Percentiles rank a stretch among this genome's conserved stretches.
These are phyloP conservation scores for Gibbula magus DNA, from an alignment of 2,888 invertebrate genomes.

Conservation along the genomic window DNA sequence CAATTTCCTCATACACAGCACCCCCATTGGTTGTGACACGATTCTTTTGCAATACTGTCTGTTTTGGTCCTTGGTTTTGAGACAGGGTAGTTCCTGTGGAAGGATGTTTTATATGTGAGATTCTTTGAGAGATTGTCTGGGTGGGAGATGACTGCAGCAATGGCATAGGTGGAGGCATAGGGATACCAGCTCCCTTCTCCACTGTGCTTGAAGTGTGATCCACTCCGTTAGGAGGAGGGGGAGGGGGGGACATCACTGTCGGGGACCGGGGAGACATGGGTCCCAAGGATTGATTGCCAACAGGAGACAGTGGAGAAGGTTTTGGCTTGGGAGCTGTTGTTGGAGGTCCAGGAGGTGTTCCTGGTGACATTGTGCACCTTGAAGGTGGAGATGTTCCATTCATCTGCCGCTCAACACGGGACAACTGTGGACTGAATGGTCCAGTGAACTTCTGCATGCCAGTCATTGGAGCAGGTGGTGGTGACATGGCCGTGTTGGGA, in stretches of 20 bases:
- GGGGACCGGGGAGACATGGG: constrained; percentile 9
- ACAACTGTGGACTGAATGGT: constrained; percentile 21
- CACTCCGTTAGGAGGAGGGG: background rate
- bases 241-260: background rate
- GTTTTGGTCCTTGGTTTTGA: constrained; percentile 45
- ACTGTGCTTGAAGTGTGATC: background rate
- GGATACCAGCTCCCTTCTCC: constrained; percentile 26
- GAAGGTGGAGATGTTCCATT: background rate
- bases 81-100: constrained; percentile 36
- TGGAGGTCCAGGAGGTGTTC: constrained; percentile 22
- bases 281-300: constrained; percentile 3
- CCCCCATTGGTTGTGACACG: constrained; percentile 27
- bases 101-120: constrained; percentile 39
- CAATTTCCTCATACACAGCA: constrained; percentile 27
- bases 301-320: constrained; percentile 34
- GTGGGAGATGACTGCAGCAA: constrained; percentile 32
- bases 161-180: constrained; percentile 47
- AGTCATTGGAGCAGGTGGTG: constrained; percentile 44
- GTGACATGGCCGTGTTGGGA: constrained; percentile 40
- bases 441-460: constrained; percentile 29
- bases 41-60: constrained; percentile 27
- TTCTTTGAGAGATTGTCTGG: constrained; percentile 24
- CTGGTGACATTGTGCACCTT: background rate
- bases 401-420: constrained; percentile 12
- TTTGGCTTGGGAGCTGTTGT: constrained; percentile 28